Percentiles rank a stretch among this genome's conserved stretches.
Conservation (phyloP, 2,888 invertebrate species). For the Apamea monoglypha region DNA sequence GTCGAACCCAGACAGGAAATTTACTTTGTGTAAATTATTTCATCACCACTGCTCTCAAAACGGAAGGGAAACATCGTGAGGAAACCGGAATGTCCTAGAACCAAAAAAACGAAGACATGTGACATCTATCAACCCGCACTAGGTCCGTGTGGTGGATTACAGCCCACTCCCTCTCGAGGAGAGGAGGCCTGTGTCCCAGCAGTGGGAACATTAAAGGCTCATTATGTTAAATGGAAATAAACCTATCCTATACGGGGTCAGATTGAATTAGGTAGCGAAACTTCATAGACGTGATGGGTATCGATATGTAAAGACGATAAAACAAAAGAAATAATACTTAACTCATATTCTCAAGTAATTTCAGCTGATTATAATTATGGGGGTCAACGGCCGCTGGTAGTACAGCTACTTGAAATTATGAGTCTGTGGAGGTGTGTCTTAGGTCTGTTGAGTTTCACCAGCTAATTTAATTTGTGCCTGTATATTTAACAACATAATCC, state of each 20-base stretch:
- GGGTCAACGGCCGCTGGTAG: neutral
- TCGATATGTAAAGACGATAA: neutral
- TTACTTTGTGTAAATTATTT: no score
- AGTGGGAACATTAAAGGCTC: no score
- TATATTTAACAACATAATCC: neutral
- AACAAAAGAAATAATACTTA: neutral
- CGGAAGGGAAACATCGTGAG: no score
- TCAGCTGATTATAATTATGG: neutral
- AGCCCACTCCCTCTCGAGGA: no score
- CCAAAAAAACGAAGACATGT: no score
- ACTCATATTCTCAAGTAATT: neutral
- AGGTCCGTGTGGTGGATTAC: no score
- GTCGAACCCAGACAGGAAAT: no score
- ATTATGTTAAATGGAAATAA: neutral
- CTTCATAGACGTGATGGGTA: neutral
- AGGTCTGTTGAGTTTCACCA: neutral
- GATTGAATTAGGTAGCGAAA: neutral
- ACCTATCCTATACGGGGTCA: neutral
- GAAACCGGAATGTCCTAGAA: no score
- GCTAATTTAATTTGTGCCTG: fast-evolving
- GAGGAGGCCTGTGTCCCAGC: no score
- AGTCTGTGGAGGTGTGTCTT: neutral
- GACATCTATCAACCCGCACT: no score
- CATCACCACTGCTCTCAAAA: no score
- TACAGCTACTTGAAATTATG: neutral